Evolutionary conservation across 2,797 vertebrate species (phyloP).

Genomic region (Rhinoraja longicauda): DNA sequence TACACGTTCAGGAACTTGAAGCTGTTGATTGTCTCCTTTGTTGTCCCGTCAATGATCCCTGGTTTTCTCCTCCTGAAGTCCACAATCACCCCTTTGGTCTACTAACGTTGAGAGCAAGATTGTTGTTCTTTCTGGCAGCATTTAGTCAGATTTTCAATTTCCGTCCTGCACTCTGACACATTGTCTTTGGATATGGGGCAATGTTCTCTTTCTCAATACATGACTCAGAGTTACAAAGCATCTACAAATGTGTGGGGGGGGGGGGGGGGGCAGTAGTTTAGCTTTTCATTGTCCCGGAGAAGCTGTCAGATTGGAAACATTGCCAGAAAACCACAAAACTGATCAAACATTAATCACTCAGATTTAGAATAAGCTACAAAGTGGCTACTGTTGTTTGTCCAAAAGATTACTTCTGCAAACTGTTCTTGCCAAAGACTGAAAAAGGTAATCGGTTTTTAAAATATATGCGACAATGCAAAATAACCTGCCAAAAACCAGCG

Average conservation of each 20-base stretch:
- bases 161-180: too few species aligned
- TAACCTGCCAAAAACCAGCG: not conserved
- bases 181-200: not conserved
- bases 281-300: not conserved
- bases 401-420: not conserved
- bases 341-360: not conserved
- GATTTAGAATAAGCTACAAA: not conserved
- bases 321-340: not conserved
- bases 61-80: too few species aligned
- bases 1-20: too few species aligned
- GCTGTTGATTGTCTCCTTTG: too few species aligned
- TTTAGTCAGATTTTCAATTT: too few species aligned
- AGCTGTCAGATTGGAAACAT: not conserved
- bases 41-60: too few species aligned
- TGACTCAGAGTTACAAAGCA: not conserved
- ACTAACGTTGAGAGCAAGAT: too few species aligned
- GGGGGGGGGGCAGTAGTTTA: not conserved
- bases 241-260: not conserved
- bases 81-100: too few species aligned
- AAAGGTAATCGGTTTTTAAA: not conserved
- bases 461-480: not conserved
- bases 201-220: not conserved
- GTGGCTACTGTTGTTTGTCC: not conserved
- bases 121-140: too few species aligned
- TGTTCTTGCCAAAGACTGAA: not conserved